Percentiles rank a stretch among this genome's conserved stretches.
phyloP scores from a whole-genome alignment of 2,797 vertebrate genomes.

The Nyctalus aviator region DNA sequence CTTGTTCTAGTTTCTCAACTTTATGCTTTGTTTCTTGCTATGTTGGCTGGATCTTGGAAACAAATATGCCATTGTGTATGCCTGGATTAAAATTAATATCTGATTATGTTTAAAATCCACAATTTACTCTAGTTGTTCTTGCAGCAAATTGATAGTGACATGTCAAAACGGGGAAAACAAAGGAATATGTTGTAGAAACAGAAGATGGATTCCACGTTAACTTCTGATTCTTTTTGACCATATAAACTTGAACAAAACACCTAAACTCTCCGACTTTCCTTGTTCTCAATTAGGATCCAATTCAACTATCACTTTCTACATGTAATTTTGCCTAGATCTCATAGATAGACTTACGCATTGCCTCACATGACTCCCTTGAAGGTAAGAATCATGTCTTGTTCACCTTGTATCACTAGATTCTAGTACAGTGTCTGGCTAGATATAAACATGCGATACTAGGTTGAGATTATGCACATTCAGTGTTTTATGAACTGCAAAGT shows the following conservation, averaged over 20 bases:
- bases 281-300: background rate
- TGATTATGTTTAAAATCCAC: background rate
- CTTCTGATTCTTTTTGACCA: background rate
- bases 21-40: background rate
- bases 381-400: background rate
- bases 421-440: background rate
- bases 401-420: background rate
- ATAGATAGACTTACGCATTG: background rate
- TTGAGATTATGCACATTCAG: background rate
- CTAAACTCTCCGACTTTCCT: background rate
- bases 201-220: constrained; percentile 19
- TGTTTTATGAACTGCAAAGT: background rate
- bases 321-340: background rate
- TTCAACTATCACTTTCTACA: background rate
- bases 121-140: background rate
- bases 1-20: background rate
- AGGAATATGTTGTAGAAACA: background rate
- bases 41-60: background rate
- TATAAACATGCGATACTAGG: background rate
- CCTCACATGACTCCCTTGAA: background rate
- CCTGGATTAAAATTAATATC: background rate
- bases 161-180: background rate
- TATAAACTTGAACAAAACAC: background rate
- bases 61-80: background rate
- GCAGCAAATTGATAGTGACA: background rate